These are phyloP conservation scores for Coendou prehensilis DNA, from an alignment of 2,797 vertebrate genomes.

Conservation along the genomic window DNA sequence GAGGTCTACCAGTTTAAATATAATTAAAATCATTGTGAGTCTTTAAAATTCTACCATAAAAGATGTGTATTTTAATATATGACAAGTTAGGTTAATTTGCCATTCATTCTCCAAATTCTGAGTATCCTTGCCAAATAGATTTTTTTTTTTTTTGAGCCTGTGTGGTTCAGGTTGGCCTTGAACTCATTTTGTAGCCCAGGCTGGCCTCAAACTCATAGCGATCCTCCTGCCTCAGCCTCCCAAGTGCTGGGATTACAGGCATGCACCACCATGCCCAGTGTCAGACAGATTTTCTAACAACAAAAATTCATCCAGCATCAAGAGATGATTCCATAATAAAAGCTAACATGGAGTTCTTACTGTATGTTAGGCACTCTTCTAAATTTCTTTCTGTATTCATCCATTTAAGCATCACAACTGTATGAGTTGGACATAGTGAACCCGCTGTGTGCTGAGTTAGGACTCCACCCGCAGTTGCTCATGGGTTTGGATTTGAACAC, in stretches of 20 bases:
- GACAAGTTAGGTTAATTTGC: neutral
- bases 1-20: neutral
- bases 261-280: no score
- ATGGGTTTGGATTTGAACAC: neutral
- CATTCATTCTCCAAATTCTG: constrained; percentile 8
- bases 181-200: neutral
- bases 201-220: neutral
- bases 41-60: constrained; percentile 6
- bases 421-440: neutral
- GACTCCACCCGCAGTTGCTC: neutral
- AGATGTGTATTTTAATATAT: neutral
- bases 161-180: neutral
- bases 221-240: neutral
- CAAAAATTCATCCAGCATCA: neutral
- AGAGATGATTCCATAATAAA: constrained; percentile 33
- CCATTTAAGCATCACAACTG: neutral
- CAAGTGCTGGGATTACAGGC: neutral
- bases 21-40: neutral
- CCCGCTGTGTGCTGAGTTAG: neutral
- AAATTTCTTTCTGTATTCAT: neutral
- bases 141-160: neutral
- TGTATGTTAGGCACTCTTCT: neutral
- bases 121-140: neutral
- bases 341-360: neutral
- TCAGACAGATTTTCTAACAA: constrained; percentile 8